Evolutionary conservation across 2,888 invertebrate species (phyloP).

Genomic region (Amorpha juglandis): DNA sequence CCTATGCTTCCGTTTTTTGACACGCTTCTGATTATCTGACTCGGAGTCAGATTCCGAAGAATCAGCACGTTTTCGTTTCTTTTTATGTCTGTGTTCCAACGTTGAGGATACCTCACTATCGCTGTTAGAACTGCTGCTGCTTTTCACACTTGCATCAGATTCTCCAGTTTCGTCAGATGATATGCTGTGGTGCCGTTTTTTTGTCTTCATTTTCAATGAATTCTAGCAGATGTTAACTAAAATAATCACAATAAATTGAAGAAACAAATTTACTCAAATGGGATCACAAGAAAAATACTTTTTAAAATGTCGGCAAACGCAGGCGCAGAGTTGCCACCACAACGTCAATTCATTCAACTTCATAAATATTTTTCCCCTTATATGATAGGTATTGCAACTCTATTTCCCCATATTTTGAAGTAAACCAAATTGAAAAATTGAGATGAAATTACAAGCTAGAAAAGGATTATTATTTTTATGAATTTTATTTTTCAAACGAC

Average conservation of each 20-base stretch:
- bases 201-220: conserved; percentile 66
- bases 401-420: too few relatives aligned
- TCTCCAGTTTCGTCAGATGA: conserved; percentile 76
- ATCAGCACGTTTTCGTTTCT: conserved; percentile 75
- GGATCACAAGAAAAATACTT: not conserved
- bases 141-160: conserved; percentile 66
- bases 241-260: not conserved
- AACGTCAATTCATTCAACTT: too few relatives aligned
- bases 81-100: conserved; percentile 72
- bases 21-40: conserved; percentile 68
- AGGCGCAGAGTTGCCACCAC: too few relatives aligned
- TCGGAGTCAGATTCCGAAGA: conserved; percentile 75
- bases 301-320: not conserved
- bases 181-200: conserved; percentile 70
- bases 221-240: not conserved
- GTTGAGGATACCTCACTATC: conserved; percentile 73
- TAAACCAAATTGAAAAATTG: too few relatives aligned
- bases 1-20: conserved; percentile 80
- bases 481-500: too few relatives aligned
- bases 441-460: too few relatives aligned
- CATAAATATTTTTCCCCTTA: too few relatives aligned
- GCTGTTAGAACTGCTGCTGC: conserved; percentile 72
- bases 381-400: too few relatives aligned
- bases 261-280: too few relatives aligned
- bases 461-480: too few relatives aligned